Evolutionary conservation across 1,140 invertebrate genomes (phyloP), one percentile per base, ranked within the genome.

Genomic region (Pogonognathellus flavescens): DNA sequence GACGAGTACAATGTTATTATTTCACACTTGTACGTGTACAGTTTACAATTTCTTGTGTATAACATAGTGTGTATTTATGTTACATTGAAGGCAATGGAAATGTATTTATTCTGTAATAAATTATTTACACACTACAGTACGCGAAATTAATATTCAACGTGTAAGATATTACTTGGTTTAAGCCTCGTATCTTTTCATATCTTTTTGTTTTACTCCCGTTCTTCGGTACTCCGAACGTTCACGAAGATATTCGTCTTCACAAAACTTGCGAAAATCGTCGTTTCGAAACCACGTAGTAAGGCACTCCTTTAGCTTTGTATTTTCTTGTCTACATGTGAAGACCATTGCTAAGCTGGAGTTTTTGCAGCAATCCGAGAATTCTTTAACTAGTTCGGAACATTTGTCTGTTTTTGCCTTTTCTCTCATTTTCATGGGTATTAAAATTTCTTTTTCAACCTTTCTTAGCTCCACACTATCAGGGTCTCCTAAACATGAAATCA

Each of bases 371-470:
- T 94, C 91, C 31, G 92, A 92, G 90, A 97, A 97, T 80, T 92
- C 93, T 93, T 87, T 90, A 10, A 96, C 94, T 92, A 95, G 93
- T 88, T 92, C 89, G 0, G 90, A 25, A 91, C 97, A 97, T 90
- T 96, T 95, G 90, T 96, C 94, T 16, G 88, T 89, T 90, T 93
- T 94, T 1, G 96, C 93, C 90, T 93, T 94, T 70, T 96, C 95
- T 88, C 96, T 92, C 91, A 98, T 94, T 90, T 95, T 94, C 91
- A 96, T 95, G 1, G 96, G 95, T 90, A 98, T 95, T 60, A 97
- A 88, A 60, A 98, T 93, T 89, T 97, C 95, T 59, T 90, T 91
- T 91, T 98, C 97, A 1, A 97, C 95, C 92, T 94, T 96, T 89
- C 97, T 92, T 72, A 98, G 90, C n/a, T 89, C 91, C 89, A 89